Evolutionary conservation across 1,140 invertebrate species (phyloP), one percentile per base, ranked within the genome.

Genomic region (Rhagoletis pomonella): DNA sequence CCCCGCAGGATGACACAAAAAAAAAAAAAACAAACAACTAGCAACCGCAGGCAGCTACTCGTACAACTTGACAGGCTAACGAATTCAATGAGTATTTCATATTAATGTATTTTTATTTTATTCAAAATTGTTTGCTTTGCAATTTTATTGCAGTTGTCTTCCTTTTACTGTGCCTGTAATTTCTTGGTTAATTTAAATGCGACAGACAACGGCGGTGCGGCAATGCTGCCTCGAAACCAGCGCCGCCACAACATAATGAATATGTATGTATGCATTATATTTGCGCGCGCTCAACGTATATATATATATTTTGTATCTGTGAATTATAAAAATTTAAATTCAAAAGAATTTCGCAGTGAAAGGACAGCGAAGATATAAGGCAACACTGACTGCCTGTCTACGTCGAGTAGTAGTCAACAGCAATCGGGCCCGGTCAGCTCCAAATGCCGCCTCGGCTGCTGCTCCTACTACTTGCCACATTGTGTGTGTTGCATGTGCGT

Each of bases 181-280:
- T 81, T 81, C 73, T 55, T 81, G 73, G 42, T 19, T 81, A 50
- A 81, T 81, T 81, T 81, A 81, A 81, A 81, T 81, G 73, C 73
- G 47, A 29, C 73, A 81, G 73, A 81, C 73, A 81, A 14, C 73
- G 47, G 4, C 44, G 47, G 47, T 44, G 69, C 14, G 69, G 69
- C 42, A 42, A 9, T 12, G 29, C 17, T 4, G 29, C 65, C 7
- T 2, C 69, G 14, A 4, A 14, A 55, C 10, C 47, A 17, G 44
- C 17, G 64, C 39, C 69, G 69, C n/a, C 47, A 19, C 47, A 58
- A 81, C 55, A 19, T 58, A 81, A 81, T 81, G 73, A 81, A 81
- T 81, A 81, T 81, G 73, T 81, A 81, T 81, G 73, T 81, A 81
- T 81, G 73, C 29, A 29, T 0, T 29, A 29, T 29, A 29, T 29